Evolutionary conservation across 1,140 invertebrate species (phyloP), one percentile per base, ranked within the genome.

Genomic region (Ceratina australensis): DNA sequence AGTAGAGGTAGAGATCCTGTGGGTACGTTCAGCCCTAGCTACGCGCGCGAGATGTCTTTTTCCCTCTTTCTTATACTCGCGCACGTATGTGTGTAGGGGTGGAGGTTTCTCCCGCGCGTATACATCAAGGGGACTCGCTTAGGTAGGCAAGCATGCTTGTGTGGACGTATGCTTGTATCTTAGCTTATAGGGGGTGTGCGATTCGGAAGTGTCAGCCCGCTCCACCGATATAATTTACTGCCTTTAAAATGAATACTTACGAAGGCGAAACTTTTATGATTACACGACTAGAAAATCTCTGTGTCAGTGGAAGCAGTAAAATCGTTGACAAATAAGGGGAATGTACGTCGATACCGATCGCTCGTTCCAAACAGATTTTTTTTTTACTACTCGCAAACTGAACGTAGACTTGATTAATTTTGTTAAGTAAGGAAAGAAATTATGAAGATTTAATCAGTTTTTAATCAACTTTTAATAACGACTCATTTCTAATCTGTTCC

Each of bases 131-230:
- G 65, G 12, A 83, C 65, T 76, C 69, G 72, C 16, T 26, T 72
- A 64, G 42, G 74, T 80, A 69, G 65, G 50, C 77, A 63, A 73
- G 60, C 60, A 72, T 42, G 33, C 33, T 10, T 42, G 33, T 42
- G 33, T 42, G 33, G 7, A 42, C 10, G 8, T 42, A 42, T 42
- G 33, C 33, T 42, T 42, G 54, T 7, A 72, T 81, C 60, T 64
- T 76, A 52, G 71, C 26, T 63, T 85, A 84, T 85, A 85, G 26
- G 60, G 79, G 82, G 83, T 84, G 83, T 79, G 7, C 47, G 12
- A 15, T 15, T 77, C 50, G 54, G 63, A 79, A 78, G 47, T 73
- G 22, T 61, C 16, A 54, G n/a, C 15, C 42, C 0, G 5, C 28
- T 2, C 49, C 28, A 15, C 2, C 15, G 12, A 22, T 28, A 60